These are phyloP conservation scores for Drosophila pseudotakahashii DNA, from an alignment of 2,888 invertebrate genomes.

Conservation along the genomic window DNA sequence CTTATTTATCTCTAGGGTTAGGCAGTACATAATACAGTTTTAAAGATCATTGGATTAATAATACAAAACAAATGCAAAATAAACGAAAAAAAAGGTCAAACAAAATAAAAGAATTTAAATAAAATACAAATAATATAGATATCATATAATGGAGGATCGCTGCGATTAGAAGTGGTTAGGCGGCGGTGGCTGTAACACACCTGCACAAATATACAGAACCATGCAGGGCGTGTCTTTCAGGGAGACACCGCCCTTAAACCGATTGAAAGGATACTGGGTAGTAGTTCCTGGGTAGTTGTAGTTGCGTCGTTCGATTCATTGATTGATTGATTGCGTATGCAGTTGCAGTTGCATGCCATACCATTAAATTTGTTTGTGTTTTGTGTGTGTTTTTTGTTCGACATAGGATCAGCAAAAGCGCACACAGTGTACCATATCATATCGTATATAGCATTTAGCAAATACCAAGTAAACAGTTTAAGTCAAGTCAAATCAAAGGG, in stretches of 20 bases:
- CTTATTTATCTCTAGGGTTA: slow-evolving; percentile 36
- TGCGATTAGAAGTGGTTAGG: slow-evolving; percentile 49
- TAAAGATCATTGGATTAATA: slow-evolving; percentile 45
- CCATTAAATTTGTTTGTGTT: slow-evolving; percentile 46
- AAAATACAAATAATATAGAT: slow-evolving; percentile 17
- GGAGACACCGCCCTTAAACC: slow-evolving; percentile 80
- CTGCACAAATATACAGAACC: slow-evolving; percentile 84
- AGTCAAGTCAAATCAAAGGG: slow-evolving; percentile 32
- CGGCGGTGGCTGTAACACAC: slow-evolving; percentile 81
- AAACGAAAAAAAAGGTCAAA: slow-evolving; percentile 14
- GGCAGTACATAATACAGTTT: slow-evolving; percentile 37
- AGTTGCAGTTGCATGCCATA: slow-evolving; percentile 42
- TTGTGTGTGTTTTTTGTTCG: slow-evolving; percentile 34
- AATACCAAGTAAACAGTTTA: slow-evolving; percentile 46
- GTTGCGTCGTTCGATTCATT: slow-evolving; percentile 40
- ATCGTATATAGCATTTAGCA: slow-evolving; percentile 41
- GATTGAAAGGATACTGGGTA: slow-evolving; percentile 48
- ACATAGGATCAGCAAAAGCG: slow-evolving; percentile 52
- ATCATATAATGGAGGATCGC: slow-evolving; percentile 35
- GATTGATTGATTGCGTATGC: slow-evolving; percentile 27
- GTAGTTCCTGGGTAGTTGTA: slow-evolving; percentile 56
- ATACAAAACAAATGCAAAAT: slow-evolving; percentile 36
- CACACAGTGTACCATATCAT: slow-evolving; percentile 38
- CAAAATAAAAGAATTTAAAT: slow-evolving; percentile 21
- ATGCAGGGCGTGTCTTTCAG: slow-evolving; percentile 83